Evolutionary conservation across 2,888 invertebrate genomes (phyloP), one percentile per base, ranked within the genome.

Genomic region (Drosophila rellima): DNA sequence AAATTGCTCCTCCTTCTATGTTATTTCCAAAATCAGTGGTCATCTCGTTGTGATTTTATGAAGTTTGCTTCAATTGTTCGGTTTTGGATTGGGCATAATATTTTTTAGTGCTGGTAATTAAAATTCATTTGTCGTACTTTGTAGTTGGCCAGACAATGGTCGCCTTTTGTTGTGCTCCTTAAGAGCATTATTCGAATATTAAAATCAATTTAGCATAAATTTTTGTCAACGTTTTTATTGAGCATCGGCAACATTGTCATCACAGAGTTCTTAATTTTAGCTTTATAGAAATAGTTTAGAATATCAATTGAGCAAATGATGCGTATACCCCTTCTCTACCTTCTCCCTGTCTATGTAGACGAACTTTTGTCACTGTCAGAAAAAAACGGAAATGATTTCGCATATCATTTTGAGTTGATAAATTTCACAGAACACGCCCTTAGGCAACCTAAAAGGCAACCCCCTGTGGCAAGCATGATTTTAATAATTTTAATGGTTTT

Each of bases 401-500:
- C 88, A 86, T 86, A 88, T 84, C 87, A 74, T 79, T 75, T 82
- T 48, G 59, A 81, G 70, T 80, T 84, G 82, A 84, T 82, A 84
- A 86, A 86, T 82, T 83, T 85, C 74, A 78, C 74, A 59, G 78
- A 71, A 74, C 87, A 86, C 86, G 86, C 86, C 86, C 86, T 29
- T 45, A 35, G 37, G 26, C 26, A 26, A 26, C 7, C 17, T 35
- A 42, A 51, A 23, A 15, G 45, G 48, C 72, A 75, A 54, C 45
- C 76, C 77, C 55, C 48, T 42, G 50, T 40, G 33, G 47, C 74
- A 13, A 59, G 69, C 80, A 90, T 89, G 90, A 90, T 90, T 90
- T 90, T 90, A 90, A 90, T 91, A 90, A 91, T 90, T 90, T 90
- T 90, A 90, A 90, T 90, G 90, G 91, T 89, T 89, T 85, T 79